Percentiles rank a stretch among this genome's conserved stretches.
Conservation (phyloP, 1,140 invertebrate genomes). For the Saccostrea glomerata region DNA sequence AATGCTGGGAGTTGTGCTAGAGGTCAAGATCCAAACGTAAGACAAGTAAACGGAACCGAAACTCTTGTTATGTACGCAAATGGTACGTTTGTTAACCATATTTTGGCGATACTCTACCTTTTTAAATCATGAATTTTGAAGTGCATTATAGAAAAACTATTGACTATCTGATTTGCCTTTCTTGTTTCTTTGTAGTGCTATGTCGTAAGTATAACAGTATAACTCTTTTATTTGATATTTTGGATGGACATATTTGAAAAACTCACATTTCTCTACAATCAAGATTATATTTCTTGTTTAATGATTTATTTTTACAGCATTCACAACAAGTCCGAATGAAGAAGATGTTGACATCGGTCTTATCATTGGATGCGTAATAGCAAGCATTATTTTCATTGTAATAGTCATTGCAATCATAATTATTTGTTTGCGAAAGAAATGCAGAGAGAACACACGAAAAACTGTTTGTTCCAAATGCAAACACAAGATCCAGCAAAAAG, state of each 20-base stretch:
- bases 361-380: neutral
- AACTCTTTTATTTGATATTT: neutral
- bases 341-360: neutral
- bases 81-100: neutral
- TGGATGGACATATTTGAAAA: too few species aligned
- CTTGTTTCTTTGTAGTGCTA: neutral
- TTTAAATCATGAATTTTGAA: too few species aligned
- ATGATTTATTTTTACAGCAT: neutral
- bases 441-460: neutral
- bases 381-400: neutral
- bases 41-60: neutral
- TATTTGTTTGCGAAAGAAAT: constrained; percentile 9
- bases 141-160: too few species aligned
- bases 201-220: constrained; percentile 2
- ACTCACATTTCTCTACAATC: too few species aligned
- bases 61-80: neutral
- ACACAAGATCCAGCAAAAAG: neutral
- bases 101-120: too few species aligned
- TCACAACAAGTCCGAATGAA: neutral
- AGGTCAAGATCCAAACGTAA: neutral
- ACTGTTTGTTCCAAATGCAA: neutral
- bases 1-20: constrained; percentile 1
- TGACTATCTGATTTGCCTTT: neutral
- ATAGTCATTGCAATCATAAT: neutral
- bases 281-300: too few species aligned